Evolutionary conservation across 2,888 invertebrate genomes (phyloP).

Genomic region (Torymus tubicola): DNA sequence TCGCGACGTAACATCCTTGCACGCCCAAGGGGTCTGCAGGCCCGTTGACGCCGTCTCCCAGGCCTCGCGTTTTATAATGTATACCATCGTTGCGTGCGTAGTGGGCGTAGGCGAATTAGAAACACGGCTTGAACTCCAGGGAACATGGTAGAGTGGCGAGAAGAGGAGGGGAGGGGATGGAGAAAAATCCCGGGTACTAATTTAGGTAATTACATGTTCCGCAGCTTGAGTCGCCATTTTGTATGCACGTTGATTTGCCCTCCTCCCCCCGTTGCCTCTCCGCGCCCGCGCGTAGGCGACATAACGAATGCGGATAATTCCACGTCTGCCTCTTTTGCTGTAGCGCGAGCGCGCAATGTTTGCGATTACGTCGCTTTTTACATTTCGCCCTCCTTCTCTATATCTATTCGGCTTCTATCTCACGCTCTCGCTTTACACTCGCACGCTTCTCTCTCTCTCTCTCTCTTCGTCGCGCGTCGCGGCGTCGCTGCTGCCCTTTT

Average conservation of each 20-base stretch:
- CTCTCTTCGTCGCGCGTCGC: background rate
- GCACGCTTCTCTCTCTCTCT: slow-evolving; percentile 13
- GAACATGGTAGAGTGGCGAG: background rate
- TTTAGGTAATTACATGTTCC: slow-evolving; percentile 58
- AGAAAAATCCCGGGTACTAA: slow-evolving; percentile 54
- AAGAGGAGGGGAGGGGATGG: background rate
- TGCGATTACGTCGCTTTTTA: slow-evolving; percentile 57
- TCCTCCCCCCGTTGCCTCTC: background rate
- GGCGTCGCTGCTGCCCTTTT: slow-evolving; percentile 14
- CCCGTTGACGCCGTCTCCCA: no score
- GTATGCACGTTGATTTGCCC: slow-evolving; percentile 46
- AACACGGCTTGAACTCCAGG: no score
- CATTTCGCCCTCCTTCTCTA: slow-evolving; percentile 15
- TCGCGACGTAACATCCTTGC: no score
- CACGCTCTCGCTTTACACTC: background rate
- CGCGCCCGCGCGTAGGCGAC: slow-evolving; percentile 13
- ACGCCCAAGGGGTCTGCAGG: no score
- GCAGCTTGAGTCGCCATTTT: slow-evolving; percentile 50
- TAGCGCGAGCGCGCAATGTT: slow-evolving; percentile 45
- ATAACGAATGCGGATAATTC: slow-evolving; percentile 60
- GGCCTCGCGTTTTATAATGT: no score
- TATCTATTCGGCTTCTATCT: background rate
- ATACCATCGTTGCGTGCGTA: no score
- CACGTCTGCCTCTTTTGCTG: slow-evolving; percentile 52
- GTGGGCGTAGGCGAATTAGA: no score